Percentiles rank a stretch among this genome's conserved stretches.
Evolutionary conservation across 2,797 vertebrate genomes (phyloP).

Genomic region (Sebastes diploproa): DNA sequence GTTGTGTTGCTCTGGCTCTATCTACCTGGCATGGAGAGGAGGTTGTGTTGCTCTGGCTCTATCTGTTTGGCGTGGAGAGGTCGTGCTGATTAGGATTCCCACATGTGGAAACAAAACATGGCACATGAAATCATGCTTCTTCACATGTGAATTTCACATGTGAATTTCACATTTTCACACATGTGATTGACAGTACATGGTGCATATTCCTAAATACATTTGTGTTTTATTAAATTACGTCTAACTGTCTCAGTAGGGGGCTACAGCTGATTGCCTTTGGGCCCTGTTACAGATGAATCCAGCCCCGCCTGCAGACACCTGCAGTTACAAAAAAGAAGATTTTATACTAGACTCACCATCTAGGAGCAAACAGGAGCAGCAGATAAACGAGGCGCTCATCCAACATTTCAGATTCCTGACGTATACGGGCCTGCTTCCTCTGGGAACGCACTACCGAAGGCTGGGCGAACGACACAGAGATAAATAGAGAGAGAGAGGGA

Average conservation of each 20-base stretch:
- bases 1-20: too few species aligned
- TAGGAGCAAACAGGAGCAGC: constrained; percentile 1
- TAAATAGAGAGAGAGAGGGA: neutral
- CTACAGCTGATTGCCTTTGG: neutral
- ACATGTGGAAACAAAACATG: too few species aligned
- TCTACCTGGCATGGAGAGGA: fast-evolving
- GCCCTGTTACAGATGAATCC: neutral
- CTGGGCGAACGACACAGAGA: constrained; percentile 3
- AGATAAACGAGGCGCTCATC: constrained; percentile 36
- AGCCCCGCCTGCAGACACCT: neutral
- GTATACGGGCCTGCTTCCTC: constrained; percentile 43
- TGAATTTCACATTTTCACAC: too few species aligned
- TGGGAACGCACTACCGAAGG: constrained; percentile 57
- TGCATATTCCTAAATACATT: neutral
- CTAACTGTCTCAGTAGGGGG: neutral
- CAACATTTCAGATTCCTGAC: constrained; percentile 60
- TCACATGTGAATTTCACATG: too few species aligned
- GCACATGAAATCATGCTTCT: too few species aligned
- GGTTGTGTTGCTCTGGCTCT: too few species aligned
- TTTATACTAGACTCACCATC: neutral
- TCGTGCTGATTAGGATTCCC: too few species aligned
- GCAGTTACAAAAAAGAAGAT: neutral
- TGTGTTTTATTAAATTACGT: neutral
- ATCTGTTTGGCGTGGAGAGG: fast-evolving
- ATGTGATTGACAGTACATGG: neutral